Evolutionary conservation across 2,888 invertebrate species (phyloP).

Genomic region (Drosophila neonasuta): DNA sequence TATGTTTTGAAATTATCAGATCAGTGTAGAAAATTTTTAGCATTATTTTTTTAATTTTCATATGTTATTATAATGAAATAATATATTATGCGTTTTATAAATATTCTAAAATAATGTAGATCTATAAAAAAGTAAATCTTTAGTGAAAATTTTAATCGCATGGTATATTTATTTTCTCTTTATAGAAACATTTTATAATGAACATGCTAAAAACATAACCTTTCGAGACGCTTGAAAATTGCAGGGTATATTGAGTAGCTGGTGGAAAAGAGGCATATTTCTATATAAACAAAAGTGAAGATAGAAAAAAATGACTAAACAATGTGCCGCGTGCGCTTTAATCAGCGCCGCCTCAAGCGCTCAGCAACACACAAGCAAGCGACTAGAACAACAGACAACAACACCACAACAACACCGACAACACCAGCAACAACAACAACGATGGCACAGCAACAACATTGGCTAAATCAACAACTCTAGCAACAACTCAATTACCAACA

Average conservation of each 20-base stretch:
- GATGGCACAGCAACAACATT: constrained; percentile 22
- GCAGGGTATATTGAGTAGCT: constrained; percentile 28
- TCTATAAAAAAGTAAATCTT: too few relatives aligned
- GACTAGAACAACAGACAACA: constrained; percentile 25
- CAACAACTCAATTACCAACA: constrained; percentile 73
- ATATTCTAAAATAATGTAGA: too few relatives aligned
- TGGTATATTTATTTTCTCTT: too few relatives aligned
- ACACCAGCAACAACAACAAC: constrained; percentile 56
- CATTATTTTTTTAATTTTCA: too few relatives aligned
- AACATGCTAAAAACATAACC: not conserved
- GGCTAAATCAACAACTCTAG: constrained; percentile 55
- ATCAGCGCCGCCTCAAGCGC: constrained; percentile 65
- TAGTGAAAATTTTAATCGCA: too few relatives aligned
- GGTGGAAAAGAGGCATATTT: constrained; percentile 42
- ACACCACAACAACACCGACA: constrained; percentile 26
- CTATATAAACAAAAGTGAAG: constrained; percentile 62
- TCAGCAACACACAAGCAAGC: constrained; percentile 15
- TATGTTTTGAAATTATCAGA: too few relatives aligned
- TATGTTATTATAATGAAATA: too few relatives aligned
- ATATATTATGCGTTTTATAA: not conserved
- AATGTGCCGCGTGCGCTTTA: constrained; percentile 64
- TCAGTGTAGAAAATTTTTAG: too few relatives aligned
- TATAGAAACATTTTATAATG: too few relatives aligned
- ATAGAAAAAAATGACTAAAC: constrained; percentile 55
- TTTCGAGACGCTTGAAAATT: not conserved